These are phyloP conservation scores for Morpho deidamia DNA, from an alignment of 2,888 invertebrate genomes.

Conservation along the genomic window DNA sequence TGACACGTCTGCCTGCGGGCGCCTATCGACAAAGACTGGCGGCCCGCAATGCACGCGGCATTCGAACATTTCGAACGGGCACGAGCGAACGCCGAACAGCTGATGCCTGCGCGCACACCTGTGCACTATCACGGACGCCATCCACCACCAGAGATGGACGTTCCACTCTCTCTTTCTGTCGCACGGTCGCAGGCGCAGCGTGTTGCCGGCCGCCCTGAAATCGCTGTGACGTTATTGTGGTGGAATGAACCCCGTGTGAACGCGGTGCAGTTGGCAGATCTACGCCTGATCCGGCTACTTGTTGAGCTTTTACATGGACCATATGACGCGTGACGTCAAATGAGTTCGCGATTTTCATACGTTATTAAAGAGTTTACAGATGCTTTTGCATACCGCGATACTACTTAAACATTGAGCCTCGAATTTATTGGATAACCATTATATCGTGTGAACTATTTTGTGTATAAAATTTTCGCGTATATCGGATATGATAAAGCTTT, in stretches of 20 bases:
- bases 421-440: too few species aligned
- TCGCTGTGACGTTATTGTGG: constrained; percentile 43
- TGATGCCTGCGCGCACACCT: constrained; percentile 67
- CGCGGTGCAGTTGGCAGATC: constrained; percentile 17
- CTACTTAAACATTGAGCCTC: too few species aligned
- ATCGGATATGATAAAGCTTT: too few species aligned
- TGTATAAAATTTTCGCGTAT: too few species aligned
- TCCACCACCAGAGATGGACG: background rate
- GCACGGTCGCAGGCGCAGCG: constrained; percentile 46
- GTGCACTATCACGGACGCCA: constrained; percentile 40
- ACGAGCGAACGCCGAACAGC: constrained; percentile 66
- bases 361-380: too few species aligned
- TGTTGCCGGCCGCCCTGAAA: constrained; percentile 36
- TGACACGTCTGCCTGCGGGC: constrained; percentile 52
- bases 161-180: constrained; percentile 59
- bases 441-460: too few species aligned
- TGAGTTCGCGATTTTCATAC: background rate
- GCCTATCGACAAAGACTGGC: constrained; percentile 51
- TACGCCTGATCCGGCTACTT: constrained; percentile 15
- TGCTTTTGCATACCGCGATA: too few species aligned
- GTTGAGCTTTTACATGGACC: constrained; percentile 10
- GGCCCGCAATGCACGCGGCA: constrained; percentile 34
- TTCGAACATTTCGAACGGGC: constrained; percentile 26
- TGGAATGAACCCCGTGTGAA: constrained; percentile 44
- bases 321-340: constrained; percentile 10